A percentile compares a stretch with the other conserved stretches of the same genome.
Evolutionary conservation across 2,113 vertebrate genomes (phyloP).

Genomic region (Tragulus kanchil): DNA sequence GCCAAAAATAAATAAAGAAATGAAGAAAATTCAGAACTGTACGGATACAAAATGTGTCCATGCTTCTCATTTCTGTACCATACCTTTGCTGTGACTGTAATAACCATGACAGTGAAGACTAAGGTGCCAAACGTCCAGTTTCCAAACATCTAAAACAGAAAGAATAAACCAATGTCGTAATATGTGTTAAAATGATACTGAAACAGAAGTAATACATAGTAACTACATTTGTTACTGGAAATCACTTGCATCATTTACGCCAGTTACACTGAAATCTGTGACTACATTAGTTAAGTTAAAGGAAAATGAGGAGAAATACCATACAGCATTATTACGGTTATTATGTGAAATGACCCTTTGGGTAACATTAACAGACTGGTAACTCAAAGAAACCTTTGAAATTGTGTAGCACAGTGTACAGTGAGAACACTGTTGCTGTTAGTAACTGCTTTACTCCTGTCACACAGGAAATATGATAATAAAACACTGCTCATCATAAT

Average conservation of each 20-base stretch:
- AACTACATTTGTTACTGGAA: slow-evolving; percentile 43
- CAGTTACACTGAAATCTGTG: neutral
- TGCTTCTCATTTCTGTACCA: neutral
- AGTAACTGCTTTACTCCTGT: neutral
- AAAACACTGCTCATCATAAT: slow-evolving; percentile 6
- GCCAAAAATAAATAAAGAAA: neutral
- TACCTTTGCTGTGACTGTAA: slow-evolving; percentile 99
- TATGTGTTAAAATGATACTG: neutral
- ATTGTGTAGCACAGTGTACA: neutral
- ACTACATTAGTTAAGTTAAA: slow-evolving; percentile 18
- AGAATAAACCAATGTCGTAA: neutral
- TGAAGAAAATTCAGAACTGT: neutral
- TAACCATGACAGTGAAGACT: slow-evolving; percentile 99
- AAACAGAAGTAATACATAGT: neutral
- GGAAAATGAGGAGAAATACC: neutral
- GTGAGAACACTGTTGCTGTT: neutral
- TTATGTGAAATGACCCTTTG: neutral
- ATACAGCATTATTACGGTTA: neutral
- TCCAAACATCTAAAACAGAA: slow-evolving; percentile 95
- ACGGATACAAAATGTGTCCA: neutral
- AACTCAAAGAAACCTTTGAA: neutral
- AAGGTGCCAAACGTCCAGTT: slow-evolving; percentile 99
- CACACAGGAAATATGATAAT: neutral
- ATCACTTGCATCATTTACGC: neutral
- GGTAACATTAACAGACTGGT: neutral